Percentiles rank a stretch among this genome's conserved stretches.
Conservation (phyloP, 1,140 invertebrate species). For the Mesaphorura yosii region DNA sequence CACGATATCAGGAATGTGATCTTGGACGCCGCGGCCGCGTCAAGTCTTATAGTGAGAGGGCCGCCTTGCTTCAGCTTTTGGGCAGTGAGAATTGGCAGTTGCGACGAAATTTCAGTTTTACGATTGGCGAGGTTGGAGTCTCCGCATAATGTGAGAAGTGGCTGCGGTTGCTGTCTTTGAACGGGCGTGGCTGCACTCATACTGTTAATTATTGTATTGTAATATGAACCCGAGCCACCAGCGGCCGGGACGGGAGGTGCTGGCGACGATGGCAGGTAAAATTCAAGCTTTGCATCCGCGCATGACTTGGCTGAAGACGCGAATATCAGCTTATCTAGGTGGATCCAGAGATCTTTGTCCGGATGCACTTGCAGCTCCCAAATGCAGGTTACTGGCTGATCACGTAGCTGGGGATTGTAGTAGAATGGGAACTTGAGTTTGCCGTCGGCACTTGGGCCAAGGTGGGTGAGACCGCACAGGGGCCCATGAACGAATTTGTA, state of each 20-base stretch:
- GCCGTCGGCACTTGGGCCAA: slow-evolving; percentile 63
- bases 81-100: slow-evolving; percentile 62
- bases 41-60: slow-evolving; percentile 38
- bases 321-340: slow-evolving; percentile 75
- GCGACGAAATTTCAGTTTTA: slow-evolving; percentile 36
- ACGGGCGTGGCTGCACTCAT: slow-evolving; percentile 23
- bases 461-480: slow-evolving; percentile 64
- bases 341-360: slow-evolving; percentile 69
- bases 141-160: slow-evolving; percentile 64
- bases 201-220: slow-evolving; percentile 8
- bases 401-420: slow-evolving; percentile 22
- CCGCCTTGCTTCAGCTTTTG: slow-evolving; percentile 48
- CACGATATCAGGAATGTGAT: slow-evolving; percentile 75
- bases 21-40: slow-evolving; percentile 52
- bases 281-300: slow-evolving; percentile 69
- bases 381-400: slow-evolving; percentile 62
- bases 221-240: slow-evolving; percentile 12
- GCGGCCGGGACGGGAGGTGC: slow-evolving; percentile 21
- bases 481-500: slow-evolving; percentile 81
- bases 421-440: slow-evolving; percentile 67
- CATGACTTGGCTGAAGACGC: slow-evolving; percentile 53
- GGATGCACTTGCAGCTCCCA: slow-evolving; percentile 55
- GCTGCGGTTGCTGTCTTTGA: slow-evolving; percentile 39
- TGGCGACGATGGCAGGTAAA: slow-evolving; percentile 46
- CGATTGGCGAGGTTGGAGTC: slow-evolving; percentile 59